Conservation (phyloP, 1,140 invertebrate genomes). For the Lutraria rhynchaena region DNA sequence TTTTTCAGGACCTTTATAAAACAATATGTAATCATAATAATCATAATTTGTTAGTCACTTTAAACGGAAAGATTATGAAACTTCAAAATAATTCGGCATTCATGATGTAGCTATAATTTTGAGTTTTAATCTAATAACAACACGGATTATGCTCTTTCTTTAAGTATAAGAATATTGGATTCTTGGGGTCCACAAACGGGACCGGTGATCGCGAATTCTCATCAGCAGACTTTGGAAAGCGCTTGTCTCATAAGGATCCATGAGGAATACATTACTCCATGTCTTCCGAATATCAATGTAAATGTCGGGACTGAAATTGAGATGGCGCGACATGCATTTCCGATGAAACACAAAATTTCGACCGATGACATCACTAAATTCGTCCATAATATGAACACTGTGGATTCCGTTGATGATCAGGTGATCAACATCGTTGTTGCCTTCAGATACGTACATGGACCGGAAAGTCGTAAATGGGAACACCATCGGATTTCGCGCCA, state of each 20-base stretch:
- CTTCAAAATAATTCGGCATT: too few relatives aligned
- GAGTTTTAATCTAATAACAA: too few relatives aligned
- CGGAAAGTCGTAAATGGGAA: conserved; percentile 68
- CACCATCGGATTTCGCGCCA: conserved; percentile 46
- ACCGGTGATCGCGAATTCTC: conserved; percentile 52
- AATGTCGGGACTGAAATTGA: conserved; percentile 70
- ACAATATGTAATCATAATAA: too few relatives aligned
- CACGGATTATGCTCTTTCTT: too few relatives aligned
- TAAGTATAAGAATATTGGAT: too few relatives aligned
- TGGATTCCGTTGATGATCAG: conserved; percentile 62
- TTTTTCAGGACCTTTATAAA: too few relatives aligned
- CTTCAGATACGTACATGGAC: conserved; percentile 71
- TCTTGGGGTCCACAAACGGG: conserved; percentile 52
- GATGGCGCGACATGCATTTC: conserved; percentile 70
- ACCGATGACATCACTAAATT: conserved; percentile 59
- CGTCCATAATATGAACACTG: conserved; percentile 61
- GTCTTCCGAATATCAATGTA: conserved; percentile 56
- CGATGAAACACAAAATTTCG: conserved; percentile 67
- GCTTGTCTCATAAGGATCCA: not conserved
- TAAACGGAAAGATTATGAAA: too few relatives aligned
- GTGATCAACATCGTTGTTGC: conserved; percentile 70
- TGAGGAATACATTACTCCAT: not conserved
- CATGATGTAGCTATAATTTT: too few relatives aligned
- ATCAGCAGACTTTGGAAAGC: conserved; percentile 49
- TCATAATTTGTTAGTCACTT: too few relatives aligned